Base-by-base conservation (phyloP, 53 echinoderm and acorn worm genomes). In the Mesocentrotus franciscanus region DNA sequence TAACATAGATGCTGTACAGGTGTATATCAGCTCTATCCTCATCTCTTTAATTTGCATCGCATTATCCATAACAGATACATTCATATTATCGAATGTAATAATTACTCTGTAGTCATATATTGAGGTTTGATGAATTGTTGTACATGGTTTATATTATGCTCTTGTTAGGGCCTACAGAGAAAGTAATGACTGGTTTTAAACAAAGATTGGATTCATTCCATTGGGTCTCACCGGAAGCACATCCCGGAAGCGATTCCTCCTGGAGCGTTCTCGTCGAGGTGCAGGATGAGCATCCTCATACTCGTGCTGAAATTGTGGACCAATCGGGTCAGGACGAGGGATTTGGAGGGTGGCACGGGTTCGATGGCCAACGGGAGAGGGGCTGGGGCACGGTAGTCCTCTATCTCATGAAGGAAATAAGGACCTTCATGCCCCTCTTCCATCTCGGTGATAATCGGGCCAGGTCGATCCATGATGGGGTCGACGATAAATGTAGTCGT, bases 381-480 rank as follows among this genome's bases (percentile, higher is more conserved):
- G 10, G 78, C 57, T 24, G 92, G 76, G 9, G 91, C 12, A 12
- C 92, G 76, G 70, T 74, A 92, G 27, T 92, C 76, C 14, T 60
- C 36, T 13, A 29, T 35, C 24, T 92, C 76, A 32, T 92, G 92
- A 4, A 72, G 16, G 78, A 92, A 92, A 10, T 1, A 4, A 8
- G 56, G 72, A 22, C 76, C 92, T 4, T 91, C 62, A 5, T 33
- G 33, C 15, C 36, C 62, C 57, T 56, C 92, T 56, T 71, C 55
- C 56, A 92, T 12, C 57, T 92, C 92, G 13, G 92, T 92, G 49
- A 92, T 76, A 14, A 92, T 68, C 27, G 92, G 92, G 27, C 92
- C 92, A 56, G 92, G 92, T 26, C 92, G 92, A 75, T 92, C 92
- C 92, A 74, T 71, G 56, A 92, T 92, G 24, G 7, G 72, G 92